phyloP scores from a whole-genome alignment of 2,888 invertebrate species.

The Cephus pygmeus region DNA sequence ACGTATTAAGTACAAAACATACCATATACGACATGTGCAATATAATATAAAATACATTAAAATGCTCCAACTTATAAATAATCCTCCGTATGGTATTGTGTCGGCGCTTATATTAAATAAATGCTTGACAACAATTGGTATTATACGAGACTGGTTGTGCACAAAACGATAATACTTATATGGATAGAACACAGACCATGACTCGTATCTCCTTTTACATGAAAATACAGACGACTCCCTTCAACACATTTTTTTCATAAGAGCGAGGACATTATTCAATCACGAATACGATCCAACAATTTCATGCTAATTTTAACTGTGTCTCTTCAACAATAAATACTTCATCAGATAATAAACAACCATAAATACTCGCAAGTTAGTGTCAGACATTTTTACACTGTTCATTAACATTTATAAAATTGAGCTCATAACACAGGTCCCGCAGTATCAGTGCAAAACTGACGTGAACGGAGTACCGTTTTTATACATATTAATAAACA shows the following conservation, averaged over 20 bases:
- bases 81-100: background rate
- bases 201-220: background rate
- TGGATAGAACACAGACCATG: background rate
- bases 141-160: background rate
- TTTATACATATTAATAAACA: background rate
- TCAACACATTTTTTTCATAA: background rate
- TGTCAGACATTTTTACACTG: background rate
- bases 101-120: background rate
- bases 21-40: background rate
- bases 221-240: background rate
- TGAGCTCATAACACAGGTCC: conserved; percentile 1
- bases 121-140: background rate
- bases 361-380: background rate
- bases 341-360: background rate
- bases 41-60: background rate
- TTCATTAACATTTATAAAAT: conserved; percentile 7
- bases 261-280: no score
- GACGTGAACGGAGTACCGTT: background rate
- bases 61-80: background rate
- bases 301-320: background rate
- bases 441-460: background rate
- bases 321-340: conserved; percentile 1
- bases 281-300: no score
- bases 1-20: background rate
- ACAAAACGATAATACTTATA: background rate